These are phyloP conservation scores for Actinopyga echinites DNA, from an alignment of 53 echinoderm and acorn worm species.

Conservation along the genomic window DNA sequence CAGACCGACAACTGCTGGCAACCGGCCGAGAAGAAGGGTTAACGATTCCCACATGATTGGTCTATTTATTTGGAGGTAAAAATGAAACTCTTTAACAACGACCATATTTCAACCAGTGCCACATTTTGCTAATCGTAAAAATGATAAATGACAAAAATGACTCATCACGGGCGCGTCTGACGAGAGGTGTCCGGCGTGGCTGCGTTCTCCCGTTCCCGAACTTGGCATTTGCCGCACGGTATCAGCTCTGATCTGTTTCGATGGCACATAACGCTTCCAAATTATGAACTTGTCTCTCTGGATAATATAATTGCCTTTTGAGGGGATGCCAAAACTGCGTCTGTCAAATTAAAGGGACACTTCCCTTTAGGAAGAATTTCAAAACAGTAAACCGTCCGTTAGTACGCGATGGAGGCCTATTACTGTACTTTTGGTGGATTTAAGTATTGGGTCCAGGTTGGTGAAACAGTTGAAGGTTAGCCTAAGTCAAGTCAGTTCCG, in stretches of 20 bases:
- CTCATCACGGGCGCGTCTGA: slow-evolving; percentile 11
- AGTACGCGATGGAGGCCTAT: too few relatives aligned
- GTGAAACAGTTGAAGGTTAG: too few relatives aligned
- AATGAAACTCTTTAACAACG: slow-evolving; percentile 23
- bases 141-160: slow-evolving; percentile 33
- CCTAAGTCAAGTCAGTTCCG: too few relatives aligned
- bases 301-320: too few relatives aligned
- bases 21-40: slow-evolving; percentile 3
- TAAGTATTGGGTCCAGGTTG: too few relatives aligned
- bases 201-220: background rate
- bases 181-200: background rate
- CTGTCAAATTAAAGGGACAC: too few relatives aligned
- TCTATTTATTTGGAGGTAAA: slow-evolving; percentile 10
- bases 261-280: too few relatives aligned
- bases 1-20: background rate
- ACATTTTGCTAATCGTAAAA: slow-evolving; percentile 11
- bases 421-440: too few relatives aligned
- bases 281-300: too few relatives aligned
- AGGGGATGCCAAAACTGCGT: too few relatives aligned
- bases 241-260: background rate
- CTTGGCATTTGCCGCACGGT: background rate
- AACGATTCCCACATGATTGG: slow-evolving; percentile 29
- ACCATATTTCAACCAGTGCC: slow-evolving; percentile 15
- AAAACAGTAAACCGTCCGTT: too few relatives aligned
- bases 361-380: too few relatives aligned